Conservation (phyloP, 1,140 invertebrate genomes). For the Zaprionus davidi region DNA sequence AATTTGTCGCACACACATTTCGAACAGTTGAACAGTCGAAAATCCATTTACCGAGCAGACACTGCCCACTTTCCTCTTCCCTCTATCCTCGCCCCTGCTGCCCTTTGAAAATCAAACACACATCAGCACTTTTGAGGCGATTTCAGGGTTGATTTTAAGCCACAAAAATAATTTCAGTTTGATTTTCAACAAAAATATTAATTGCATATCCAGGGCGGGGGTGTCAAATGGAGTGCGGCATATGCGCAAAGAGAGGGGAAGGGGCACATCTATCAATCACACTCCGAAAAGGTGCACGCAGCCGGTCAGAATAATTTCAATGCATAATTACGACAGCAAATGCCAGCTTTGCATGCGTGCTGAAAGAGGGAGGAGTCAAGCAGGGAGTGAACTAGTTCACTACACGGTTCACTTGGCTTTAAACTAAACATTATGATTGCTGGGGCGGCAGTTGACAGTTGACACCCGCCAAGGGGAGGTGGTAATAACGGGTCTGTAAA, state of each 20-base stretch:
- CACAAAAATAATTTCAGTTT: constrained; percentile 71
- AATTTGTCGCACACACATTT: constrained; percentile 68
- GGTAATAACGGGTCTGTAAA: not conserved
- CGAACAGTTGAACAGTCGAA: constrained; percentile 13
- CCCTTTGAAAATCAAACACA: not conserved
- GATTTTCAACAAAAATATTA: constrained; percentile 75
- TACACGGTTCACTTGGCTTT: constrained; percentile 43
- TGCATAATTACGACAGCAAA: constrained; percentile 20
- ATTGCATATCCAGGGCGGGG: constrained; percentile 60
- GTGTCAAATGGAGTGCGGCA: constrained; percentile 60
- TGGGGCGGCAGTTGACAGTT: constrained; percentile 38
- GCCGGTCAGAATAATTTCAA: constrained; percentile 23
- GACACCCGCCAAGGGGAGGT: constrained; percentile 10
- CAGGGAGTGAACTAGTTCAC: not conserved
- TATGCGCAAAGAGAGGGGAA: constrained; percentile 48
- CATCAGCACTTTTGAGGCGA: constrained; percentile 17
- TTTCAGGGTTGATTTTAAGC: constrained; percentile 45
- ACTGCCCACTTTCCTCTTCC: constrained; percentile 24
- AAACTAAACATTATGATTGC: constrained; percentile 69
- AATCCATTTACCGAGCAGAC: constrained; percentile 16
- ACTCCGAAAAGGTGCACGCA: constrained; percentile 43
- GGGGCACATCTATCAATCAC: constrained; percentile 59
- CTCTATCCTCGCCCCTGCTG: not conserved
- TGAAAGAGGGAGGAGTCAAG: constrained; percentile 14
- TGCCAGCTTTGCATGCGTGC: constrained; percentile 40